phyloP scores from a whole-genome alignment of 2,113 vertebrate species.

The Mus spicilegus region DNA sequence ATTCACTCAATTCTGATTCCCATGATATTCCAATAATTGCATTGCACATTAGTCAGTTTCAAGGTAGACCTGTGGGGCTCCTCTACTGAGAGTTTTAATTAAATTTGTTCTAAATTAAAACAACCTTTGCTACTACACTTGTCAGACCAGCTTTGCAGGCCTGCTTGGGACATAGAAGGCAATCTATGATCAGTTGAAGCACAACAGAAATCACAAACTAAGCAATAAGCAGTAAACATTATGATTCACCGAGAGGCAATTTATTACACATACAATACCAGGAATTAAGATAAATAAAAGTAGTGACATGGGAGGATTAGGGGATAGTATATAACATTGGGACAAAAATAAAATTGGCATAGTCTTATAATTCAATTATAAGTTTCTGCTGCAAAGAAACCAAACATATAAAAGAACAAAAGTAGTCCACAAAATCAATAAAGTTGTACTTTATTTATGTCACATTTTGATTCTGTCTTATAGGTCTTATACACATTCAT shows the following conservation, averaged over 20 bases:
- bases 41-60: constrained; percentile 68
- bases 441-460: neutral
- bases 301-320: constrained; percentile 3
- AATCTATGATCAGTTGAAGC: constrained; percentile 57
- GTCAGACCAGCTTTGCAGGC: constrained; percentile 66
- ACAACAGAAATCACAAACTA: constrained; percentile 59
- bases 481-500: neutral
- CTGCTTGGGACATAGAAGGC: constrained; percentile 53
- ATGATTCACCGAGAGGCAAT: constrained; percentile 64
- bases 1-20: constrained; percentile 69
- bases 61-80: constrained; percentile 54
- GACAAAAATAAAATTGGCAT: constrained; percentile 5
- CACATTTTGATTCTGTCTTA: neutral
- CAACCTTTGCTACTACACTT: constrained; percentile 71
- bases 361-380: neutral
- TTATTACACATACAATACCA: constrained; percentile 36
- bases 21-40: constrained; percentile 76
- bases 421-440: neutral
- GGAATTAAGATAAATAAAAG: constrained; percentile 48
- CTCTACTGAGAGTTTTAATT: constrained; percentile 78
- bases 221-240: constrained; percentile 7
- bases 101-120: constrained; percentile 79
- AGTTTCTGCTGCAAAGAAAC: neutral
- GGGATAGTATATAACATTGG: constrained; percentile 25
- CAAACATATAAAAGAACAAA: constrained; percentile 20